These are phyloP conservation scores for Drosophila aldrichi DNA, from an alignment of 2,888 invertebrate species.

Conservation along the genomic window DNA sequence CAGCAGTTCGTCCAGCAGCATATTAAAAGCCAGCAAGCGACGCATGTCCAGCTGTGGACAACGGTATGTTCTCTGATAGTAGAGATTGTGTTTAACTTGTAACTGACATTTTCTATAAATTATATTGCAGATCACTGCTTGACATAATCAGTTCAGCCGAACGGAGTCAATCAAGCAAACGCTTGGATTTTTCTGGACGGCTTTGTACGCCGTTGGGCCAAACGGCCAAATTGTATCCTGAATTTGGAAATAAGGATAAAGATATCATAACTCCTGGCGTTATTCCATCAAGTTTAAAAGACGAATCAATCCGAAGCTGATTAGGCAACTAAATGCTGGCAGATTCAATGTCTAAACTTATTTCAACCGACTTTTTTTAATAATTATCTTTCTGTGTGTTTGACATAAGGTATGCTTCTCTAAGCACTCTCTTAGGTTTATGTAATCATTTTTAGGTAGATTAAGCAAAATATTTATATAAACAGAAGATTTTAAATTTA, in stretches of 20 bases:
- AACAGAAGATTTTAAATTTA: slow-evolving; percentile 1
- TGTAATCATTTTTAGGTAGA: neutral
- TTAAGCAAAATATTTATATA: neutral
- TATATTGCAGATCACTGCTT: slow-evolving; percentile 85
- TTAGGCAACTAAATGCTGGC: neutral
- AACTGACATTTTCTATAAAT: neutral
- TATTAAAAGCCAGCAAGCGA: slow-evolving; percentile 75
- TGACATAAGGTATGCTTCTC: neutral
- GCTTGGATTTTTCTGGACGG: slow-evolving; percentile 88
- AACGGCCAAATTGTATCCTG: slow-evolving; percentile 91
- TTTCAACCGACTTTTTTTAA: neutral
- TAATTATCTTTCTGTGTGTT: neutral
- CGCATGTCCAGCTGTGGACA: slow-evolving; percentile 77
- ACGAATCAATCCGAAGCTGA: slow-evolving; percentile 68
- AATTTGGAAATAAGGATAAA: slow-evolving; percentile 86
- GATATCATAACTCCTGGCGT: slow-evolving; percentile 46
- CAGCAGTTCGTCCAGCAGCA: slow-evolving; percentile 45
- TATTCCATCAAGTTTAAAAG: slow-evolving; percentile 64
- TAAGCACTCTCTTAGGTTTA: slow-evolving; percentile 2
- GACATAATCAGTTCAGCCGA: slow-evolving; percentile 87
- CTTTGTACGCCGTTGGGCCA: slow-evolving; percentile 88
- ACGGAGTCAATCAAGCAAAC: slow-evolving; percentile 85
- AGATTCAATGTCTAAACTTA: neutral
- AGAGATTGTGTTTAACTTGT: neutral
- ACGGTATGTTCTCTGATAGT: slow-evolving; percentile 56